phyloP scores from a whole-genome alignment of 2,888 invertebrate species.

The Reticulitermes lucifugus region DNA sequence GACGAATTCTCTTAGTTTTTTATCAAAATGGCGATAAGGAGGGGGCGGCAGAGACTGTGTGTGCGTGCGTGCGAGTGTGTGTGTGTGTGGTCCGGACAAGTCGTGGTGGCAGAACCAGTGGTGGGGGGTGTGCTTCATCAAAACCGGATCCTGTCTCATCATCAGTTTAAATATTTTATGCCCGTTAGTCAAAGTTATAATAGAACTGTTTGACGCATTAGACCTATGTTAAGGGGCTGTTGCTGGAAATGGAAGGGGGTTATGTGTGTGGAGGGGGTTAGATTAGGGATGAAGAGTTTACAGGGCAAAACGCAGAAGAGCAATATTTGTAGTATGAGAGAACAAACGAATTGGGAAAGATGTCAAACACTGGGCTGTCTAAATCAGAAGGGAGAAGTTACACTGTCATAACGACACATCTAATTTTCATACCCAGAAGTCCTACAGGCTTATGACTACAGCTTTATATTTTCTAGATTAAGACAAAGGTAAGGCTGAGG shows the following conservation, averaged over 20 bases:
- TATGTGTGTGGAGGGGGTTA: not conserved
- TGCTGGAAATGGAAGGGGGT: not conserved
- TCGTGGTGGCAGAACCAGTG: not conserved
- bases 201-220: slow-evolving; percentile 63
- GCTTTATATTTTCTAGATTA: too few relatives aligned
- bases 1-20: too few relatives aligned
- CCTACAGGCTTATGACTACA: too few relatives aligned
- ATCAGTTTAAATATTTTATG: slow-evolving; percentile 62
- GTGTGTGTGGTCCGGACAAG: slow-evolving; percentile 15
- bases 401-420: not conserved
- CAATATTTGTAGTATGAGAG: not conserved
- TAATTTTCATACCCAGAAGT: not conserved
- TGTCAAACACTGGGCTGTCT: slow-evolving; percentile 17
- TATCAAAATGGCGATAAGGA: too few relatives aligned
- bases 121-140: not conserved
- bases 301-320: not conserved
- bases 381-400: not conserved
- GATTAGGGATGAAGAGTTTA: not conserved
- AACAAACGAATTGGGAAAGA: slow-evolving; percentile 22
- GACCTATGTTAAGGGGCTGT: slow-evolving; percentile 21
- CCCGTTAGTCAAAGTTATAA: slow-evolving; percentile 65
- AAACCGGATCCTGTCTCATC: slow-evolving; percentile 32
- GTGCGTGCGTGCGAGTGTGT: not conserved
- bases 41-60: too few relatives aligned
- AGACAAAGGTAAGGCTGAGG: too few relatives aligned